phyloP scores from a whole-genome alignment of 2,888 invertebrate genomes.

The Papilio protenor region DNA sequence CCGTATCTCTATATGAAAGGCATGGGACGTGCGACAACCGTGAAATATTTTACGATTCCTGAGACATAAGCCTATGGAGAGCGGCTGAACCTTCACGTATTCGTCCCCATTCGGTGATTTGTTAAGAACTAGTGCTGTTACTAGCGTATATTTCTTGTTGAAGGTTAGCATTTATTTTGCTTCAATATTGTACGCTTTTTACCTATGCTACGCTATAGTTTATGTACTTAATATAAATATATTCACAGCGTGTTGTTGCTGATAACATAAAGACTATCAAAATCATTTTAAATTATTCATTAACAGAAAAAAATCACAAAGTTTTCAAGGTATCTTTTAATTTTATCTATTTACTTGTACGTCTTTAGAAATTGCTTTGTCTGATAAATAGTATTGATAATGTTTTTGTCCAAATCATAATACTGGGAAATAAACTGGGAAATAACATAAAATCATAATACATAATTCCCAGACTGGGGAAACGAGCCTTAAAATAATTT shows the following conservation, averaged over 20 bases:
- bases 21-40: slow-evolving; percentile 64
- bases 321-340: no score
- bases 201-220: slow-evolving; percentile 4
- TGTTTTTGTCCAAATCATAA: no score
- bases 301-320: no score
- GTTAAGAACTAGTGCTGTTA: slow-evolving; percentile 60
- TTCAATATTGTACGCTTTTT: slow-evolving; percentile 40
- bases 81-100: slow-evolving; percentile 68
- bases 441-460: no score
- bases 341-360: no score
- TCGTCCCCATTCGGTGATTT: slow-evolving; percentile 75
- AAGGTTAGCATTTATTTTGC: slow-evolving; percentile 52
- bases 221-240: background rate
- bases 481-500: background rate
- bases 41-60: slow-evolving; percentile 81
- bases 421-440: no score
- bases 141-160: slow-evolving; percentile 54
- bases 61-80: slow-evolving; percentile 72
- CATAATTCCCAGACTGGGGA: no score
- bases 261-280: background rate
- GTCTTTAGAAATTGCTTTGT: no score
- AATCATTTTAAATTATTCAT: background rate
- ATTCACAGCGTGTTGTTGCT: background rate
- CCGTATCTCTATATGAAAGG: slow-evolving; percentile 51
- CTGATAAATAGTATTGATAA: no score